These are phyloP conservation scores for Torymus aiolomorphi DNA, from an alignment of 2,888 invertebrate species.

Conservation along the genomic window DNA sequence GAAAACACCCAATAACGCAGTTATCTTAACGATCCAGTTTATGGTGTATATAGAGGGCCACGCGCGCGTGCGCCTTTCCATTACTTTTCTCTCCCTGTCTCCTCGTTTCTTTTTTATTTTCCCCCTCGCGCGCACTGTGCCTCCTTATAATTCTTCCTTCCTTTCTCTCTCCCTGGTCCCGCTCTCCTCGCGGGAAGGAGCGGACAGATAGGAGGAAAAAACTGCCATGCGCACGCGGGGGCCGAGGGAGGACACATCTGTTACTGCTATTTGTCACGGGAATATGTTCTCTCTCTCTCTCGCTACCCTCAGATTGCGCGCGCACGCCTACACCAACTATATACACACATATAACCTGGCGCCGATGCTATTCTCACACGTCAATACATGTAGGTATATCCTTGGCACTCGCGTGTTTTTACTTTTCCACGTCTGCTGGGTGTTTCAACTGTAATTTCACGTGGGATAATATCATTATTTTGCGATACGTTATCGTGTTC, in stretches of 20 bases:
- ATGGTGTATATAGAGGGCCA: slow-evolving; percentile 1
- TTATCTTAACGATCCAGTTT: slow-evolving; percentile 44
- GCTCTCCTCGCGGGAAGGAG: not conserved
- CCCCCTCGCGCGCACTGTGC: not conserved
- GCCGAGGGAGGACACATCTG: slow-evolving; percentile 24
- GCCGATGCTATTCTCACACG: slow-evolving; percentile 9
- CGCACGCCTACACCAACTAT: not conserved
- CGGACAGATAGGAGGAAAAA: not conserved
- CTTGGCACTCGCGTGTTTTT: not conserved
- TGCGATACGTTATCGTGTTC: not conserved
- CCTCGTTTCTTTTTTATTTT: not conserved
- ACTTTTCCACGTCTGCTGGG: not conserved
- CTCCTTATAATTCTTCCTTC: slow-evolving; percentile 29
- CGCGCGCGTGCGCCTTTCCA: slow-evolving; percentile 17
- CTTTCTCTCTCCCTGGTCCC: not conserved
- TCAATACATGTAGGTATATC: not conserved
- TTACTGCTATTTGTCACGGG: slow-evolving; percentile 38
- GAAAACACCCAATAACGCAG: slow-evolving; percentile 22
- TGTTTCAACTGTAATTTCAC: not conserved
- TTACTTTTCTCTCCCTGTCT: slow-evolving; percentile 16
- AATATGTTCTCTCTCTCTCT: slow-evolving; percentile 8
- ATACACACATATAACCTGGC: too few relatives aligned
- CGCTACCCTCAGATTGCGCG: not conserved
- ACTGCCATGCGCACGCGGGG: slow-evolving; percentile 18
- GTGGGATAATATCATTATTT: not conserved